Percentiles rank a stretch among this genome's conserved stretches.
These are phyloP conservation scores for Solenodon paradoxus DNA, from an alignment of 2,113 vertebrate genomes.

Conservation along the genomic window DNA sequence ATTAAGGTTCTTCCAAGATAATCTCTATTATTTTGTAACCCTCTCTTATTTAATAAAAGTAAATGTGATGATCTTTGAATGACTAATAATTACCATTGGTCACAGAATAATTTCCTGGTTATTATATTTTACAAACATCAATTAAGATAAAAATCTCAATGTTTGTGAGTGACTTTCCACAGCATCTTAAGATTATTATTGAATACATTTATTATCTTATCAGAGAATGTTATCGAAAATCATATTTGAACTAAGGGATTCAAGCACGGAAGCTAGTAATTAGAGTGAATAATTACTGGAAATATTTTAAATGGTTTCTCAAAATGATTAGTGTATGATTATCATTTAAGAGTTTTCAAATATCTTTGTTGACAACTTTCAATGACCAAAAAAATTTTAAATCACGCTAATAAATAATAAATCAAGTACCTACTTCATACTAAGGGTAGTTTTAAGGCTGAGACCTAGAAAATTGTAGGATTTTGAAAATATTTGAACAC, in stretches of 20 bases:
- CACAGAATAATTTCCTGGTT: not conserved
- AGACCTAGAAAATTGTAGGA: not conserved
- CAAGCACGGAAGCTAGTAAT: not conserved
- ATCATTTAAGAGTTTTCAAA: not conserved
- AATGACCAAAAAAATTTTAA: not conserved
- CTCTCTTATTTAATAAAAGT: conserved; percentile 1
- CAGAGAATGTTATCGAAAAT: not conserved
- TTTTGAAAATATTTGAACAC: not conserved
- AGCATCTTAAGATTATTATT: not conserved
- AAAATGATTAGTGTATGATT: not conserved
- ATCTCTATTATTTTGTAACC: conserved; percentile 21
- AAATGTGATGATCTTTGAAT: not conserved
- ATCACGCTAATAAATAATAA: not conserved
- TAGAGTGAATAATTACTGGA: not conserved
- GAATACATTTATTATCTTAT: not conserved
- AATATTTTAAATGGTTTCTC: not conserved
- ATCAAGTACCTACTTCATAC: not conserved
- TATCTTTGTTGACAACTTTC: not conserved
- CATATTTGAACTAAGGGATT: not conserved
- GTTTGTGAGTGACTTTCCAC: not conserved
- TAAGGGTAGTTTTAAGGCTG: not conserved
- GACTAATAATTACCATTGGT: not conserved
- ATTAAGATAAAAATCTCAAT: not conserved
- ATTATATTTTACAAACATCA: not conserved
- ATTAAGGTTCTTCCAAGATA: conserved; percentile 37